Conservation (phyloP, 2,888 invertebrate genomes). For the Argyresthia albistria region DNA sequence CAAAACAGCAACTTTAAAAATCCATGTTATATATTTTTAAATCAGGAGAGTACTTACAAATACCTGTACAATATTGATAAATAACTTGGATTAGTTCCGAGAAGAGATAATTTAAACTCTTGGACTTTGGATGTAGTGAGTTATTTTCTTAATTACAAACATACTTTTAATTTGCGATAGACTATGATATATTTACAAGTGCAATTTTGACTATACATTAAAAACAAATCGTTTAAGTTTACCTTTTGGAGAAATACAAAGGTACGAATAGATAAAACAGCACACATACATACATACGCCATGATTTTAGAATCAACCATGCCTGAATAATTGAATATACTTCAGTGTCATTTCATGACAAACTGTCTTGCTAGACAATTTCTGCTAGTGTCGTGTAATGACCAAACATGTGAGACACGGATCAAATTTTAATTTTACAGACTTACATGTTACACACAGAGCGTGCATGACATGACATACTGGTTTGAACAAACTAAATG, state of each 20-base stretch:
- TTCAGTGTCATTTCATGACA: too few relatives aligned
- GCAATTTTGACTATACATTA: neutral
- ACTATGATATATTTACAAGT: neutral
- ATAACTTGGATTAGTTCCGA: conserved; percentile 49
- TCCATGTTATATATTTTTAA: conserved; percentile 67
- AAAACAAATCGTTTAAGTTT: neutral
- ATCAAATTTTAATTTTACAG: too few relatives aligned
- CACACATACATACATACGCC: neutral
- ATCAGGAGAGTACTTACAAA: conserved; percentile 62
- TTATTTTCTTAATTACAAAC: conserved; percentile 34
- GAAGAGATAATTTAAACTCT: conserved; percentile 32
- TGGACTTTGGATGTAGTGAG: conserved; percentile 45
- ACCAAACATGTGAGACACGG: too few relatives aligned
- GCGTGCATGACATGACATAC: too few relatives aligned
- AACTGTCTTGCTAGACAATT: too few relatives aligned
- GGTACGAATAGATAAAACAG: neutral
- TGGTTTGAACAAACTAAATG: too few relatives aligned
- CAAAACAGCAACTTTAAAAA: conserved; percentile 39
- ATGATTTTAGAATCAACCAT: neutral
- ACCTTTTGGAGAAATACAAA: neutral
- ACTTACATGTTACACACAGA: too few relatives aligned
- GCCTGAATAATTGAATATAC: too few relatives aligned
- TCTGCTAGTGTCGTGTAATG: too few relatives aligned
- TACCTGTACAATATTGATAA: conserved; percentile 63
- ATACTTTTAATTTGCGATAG: conserved; percentile 14